Evolutionary conservation across 2,113 vertebrate genomes (phyloP), one percentile per base, ranked within the genome.

Genomic region (Ammodytes dubius): DNA sequence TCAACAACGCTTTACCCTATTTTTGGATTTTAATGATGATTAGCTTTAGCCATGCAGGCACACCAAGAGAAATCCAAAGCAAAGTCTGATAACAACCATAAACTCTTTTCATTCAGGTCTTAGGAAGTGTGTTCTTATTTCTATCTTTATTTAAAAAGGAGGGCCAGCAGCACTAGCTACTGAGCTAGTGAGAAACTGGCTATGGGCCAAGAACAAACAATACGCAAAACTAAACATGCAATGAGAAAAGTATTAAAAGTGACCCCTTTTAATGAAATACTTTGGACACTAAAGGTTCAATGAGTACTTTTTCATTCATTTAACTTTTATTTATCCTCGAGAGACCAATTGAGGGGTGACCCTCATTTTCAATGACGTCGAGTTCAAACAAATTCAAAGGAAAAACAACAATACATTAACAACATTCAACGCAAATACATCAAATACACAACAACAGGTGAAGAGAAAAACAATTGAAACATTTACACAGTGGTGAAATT

Each of bases 21-120:
- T 79, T 71, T 50, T 40, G 67, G 52, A 83, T 85, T 77, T 17
- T 59, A 70, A 70, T 81, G 53, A 85, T 83, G 70, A 82, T 70
- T 5, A 56, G 83, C 74, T 81, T 77, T 19, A 82, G 54, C 66
- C 77, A 77, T 45, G 83, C 58, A 77, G 49, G 83, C 58, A 79
- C n/a, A n/a, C n/a, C n/a, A n/a, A n/a, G 68, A 6, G 27, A 69
- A 59, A 71, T 40, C 47, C 42, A 54, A 58, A 58, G 49, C 39
- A 76, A 53, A 45, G 8, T 42, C 40, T 53, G 59, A 80, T 68
- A 71, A 79, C 13, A 58, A 79, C 79, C 71, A 72, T 46, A 71
- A 56, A 50, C 54, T 79, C 35, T 27, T 76, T 59, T 66, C 59
- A 54, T 74, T 79, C 66, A 65, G 57, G 64, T 53, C 1, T 2